Base-by-base conservation (phyloP, 1,140 invertebrate genomes). In the Drosophila miranda region DNA sequence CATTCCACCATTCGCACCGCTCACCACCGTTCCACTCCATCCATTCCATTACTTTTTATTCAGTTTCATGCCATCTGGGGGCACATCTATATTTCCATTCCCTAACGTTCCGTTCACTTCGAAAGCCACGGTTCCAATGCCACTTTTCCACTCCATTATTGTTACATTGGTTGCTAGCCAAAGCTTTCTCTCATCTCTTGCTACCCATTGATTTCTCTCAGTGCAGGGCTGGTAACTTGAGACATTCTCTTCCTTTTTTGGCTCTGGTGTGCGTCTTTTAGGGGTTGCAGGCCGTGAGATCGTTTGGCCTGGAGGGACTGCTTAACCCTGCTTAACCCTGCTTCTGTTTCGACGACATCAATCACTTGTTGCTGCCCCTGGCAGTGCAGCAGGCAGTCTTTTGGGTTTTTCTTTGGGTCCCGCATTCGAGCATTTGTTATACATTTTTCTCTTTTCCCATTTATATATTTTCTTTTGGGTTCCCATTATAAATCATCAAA, bases 301-400 rank as follows among this genome's bases (percentile, higher is more conserved):
- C 30, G 45, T 26, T 16, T 50, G 41, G 3, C 59, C 41, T 45
- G 11, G 2, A 6, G 4, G 23, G 23, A 26, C 23, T 26, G 23
- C 23, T 26, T 5, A 26, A 26, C 23, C 53, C 38, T n/a, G 9
- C 48, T 14, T 42, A n/a, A 30, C 52, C 8, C 16, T 28, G 21
- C 42, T 19, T 19, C 14, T 46, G 23, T 41, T 23, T 6, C 60
- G 44, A 21, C 26, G 51, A 59, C 80, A 84, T 84, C 64, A 84
- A 86, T 84, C 81, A 84, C 80, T 84, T 84, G 80, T 84, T 84
- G 80, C 86, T 80, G 56, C 48, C 16, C 6, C 46, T 62, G 60
- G 34, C 48, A 57, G 54, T 42, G 53, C 28, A 51, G 55, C 28
- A 38, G 14, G 41, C 9, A 34, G 52, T 19, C 19, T 19, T 6